phyloP scores from a whole-genome alignment of 2,797 vertebrate genomes.

The Neomorphus geoffroyi region DNA sequence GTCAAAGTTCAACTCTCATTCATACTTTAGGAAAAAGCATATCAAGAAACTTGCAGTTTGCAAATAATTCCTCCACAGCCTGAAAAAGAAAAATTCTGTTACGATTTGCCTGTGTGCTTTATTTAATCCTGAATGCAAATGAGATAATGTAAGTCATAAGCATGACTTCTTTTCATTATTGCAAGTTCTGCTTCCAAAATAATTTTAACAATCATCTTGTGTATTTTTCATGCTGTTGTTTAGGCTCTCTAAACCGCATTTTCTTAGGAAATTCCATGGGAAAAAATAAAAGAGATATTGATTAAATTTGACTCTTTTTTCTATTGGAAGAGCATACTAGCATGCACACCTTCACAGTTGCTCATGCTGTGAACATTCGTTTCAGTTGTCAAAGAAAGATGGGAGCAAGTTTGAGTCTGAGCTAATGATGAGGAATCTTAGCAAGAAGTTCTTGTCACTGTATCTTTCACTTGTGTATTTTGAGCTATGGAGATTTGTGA shows the following conservation, averaged over 20 bases:
- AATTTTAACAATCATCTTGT: background rate
- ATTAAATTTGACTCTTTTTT: background rate
- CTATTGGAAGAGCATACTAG: background rate
- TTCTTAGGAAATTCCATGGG: background rate
- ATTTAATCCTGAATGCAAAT: background rate
- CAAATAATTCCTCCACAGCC: background rate
- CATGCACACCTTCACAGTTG: background rate
- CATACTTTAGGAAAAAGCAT: background rate
- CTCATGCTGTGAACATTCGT: rapidly evolving
- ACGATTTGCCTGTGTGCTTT: background rate
- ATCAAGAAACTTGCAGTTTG: background rate
- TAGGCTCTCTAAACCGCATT: background rate
- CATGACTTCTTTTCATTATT: background rate
- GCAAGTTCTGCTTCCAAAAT: background rate
- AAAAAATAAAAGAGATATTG: no score
- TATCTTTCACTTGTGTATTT: background rate
- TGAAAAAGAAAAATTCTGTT: background rate
- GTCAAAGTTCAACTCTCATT: background rate
- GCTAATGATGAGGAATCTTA: background rate
- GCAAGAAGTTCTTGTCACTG: background rate
- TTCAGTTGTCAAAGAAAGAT: background rate
- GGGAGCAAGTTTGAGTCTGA: background rate
- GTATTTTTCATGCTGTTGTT: background rate
- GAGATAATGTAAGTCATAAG: background rate
- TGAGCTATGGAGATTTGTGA: background rate